Percentiles rank a stretch among this genome's conserved stretches.
Evolutionary conservation across 2,113 vertebrate species (phyloP).

Genomic region (Pleuronectes platessa): DNA sequence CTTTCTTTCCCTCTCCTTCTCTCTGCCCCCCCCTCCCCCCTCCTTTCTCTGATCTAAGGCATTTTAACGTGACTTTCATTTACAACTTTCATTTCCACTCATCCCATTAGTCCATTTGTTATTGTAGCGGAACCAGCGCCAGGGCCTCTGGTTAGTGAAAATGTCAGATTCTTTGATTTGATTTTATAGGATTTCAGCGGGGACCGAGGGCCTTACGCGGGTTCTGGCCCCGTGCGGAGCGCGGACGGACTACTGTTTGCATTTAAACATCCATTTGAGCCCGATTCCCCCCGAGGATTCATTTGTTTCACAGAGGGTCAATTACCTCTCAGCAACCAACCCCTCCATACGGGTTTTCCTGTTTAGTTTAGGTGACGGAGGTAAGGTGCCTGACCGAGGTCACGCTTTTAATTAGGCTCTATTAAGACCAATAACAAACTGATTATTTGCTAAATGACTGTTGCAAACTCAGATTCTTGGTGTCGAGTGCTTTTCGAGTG

Average conservation of each 20-base stretch:
- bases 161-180: constrained; percentile 92
- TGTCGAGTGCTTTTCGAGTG: constrained; percentile 31
- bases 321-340: constrained; percentile 87
- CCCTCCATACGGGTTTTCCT: constrained; percentile 86
- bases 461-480: constrained; percentile 64
- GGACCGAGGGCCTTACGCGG: constrained; percentile 73
- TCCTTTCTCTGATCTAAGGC: constrained; percentile 44
- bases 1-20: constrained; percentile 8
- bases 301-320: constrained; percentile 94
- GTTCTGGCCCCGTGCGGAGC: constrained; percentile 80
- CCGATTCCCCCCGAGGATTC: constrained; percentile 89
- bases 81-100: constrained; percentile 84
- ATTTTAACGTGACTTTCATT: constrained; percentile 77
- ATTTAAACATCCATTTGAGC: constrained; percentile 95
- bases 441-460: constrained; percentile 90
- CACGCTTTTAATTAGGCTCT: constrained; percentile 93
- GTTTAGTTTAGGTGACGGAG: constrained; percentile 96
- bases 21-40: not conserved
- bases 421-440: constrained; percentile 94
- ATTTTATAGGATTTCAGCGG: constrained; percentile 94
- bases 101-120: constrained; percentile 80
- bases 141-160: constrained; percentile 92
- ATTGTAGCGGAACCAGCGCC: constrained; percentile 81
- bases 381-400: constrained; percentile 87
- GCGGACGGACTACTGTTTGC: constrained; percentile 90